Evolutionary conservation across 2,113 vertebrate genomes (phyloP).

Genomic region (Oryzias celebensis): DNA sequence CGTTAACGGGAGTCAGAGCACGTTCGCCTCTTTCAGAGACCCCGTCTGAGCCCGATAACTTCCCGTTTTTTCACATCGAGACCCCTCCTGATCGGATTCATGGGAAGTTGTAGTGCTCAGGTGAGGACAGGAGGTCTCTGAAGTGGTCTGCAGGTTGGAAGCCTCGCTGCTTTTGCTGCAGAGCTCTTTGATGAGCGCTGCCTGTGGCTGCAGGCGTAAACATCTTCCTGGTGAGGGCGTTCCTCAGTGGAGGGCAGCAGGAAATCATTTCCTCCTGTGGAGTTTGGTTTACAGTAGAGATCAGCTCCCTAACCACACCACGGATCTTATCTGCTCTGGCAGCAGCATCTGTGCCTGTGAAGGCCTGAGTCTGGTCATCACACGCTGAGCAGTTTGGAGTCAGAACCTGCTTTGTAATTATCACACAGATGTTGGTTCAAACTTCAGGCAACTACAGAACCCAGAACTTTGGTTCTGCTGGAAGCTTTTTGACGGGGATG

Average conservation of each 20-base stretch:
- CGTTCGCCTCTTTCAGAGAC: background rate
- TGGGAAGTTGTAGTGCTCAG: background rate
- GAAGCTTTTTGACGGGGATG: no score
- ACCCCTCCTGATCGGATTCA: background rate
- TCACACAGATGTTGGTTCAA: background rate
- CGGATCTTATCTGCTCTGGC: constrained; percentile 46
- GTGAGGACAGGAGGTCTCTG: background rate
- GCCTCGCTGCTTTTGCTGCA: background rate
- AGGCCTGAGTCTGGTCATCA: constrained; percentile 26
- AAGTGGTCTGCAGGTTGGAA: background rate
- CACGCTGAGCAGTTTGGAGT: background rate
- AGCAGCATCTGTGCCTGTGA: constrained; percentile 11
- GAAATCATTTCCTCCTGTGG: constrained; percentile 55
- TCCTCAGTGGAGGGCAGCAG: constrained; percentile 39
- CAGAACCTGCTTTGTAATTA: background rate
- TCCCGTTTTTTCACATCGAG: no score
- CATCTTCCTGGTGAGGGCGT: constrained; percentile 15
- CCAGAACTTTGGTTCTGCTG: no score
- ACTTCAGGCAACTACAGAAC: no score
- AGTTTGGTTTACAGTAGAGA: constrained; percentile 54
- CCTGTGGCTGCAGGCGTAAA: constrained; percentile 11
- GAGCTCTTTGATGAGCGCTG: background rate
- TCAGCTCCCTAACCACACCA: constrained; percentile 41
- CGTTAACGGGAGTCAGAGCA: no score
- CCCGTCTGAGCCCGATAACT: no score